Evolutionary conservation across 2,797 vertebrate genomes (phyloP), one percentile per base, ranked within the genome.

Genomic region (Chromis chromis): DNA sequence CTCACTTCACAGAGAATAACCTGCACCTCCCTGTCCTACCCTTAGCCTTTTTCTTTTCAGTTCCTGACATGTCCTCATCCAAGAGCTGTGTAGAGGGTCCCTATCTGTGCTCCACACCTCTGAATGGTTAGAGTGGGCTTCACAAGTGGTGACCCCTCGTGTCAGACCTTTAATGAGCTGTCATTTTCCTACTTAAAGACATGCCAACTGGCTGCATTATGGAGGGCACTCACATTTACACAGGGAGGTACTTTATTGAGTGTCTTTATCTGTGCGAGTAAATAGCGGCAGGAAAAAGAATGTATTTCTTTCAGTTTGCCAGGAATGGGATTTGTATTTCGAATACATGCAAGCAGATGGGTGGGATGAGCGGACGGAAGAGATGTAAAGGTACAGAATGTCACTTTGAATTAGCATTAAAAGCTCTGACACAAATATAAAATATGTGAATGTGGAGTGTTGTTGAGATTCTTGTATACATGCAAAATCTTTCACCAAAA

Each of bases 131-230:
- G 44, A 87, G 80, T 75, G 78, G 81, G 77, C 80, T 84, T 89
- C 46, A 76, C 64, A 83, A 86, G 86, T 76, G 85, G 61, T 48
- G 76, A 90, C 82, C 82, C 79, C 64, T 89, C 79, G 78, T 65
- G 71, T 88, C 80, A 84, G 78, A 83, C 88, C 75, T 81, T 84
- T 93, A 93, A 94, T 93, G 86, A 93, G 91, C 87, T 91, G 88
- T 88, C 87, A 91, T 79, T 84, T 86, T 74, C 28, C 56, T 71
- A 56, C 65, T 77, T 82, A 61, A 84, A 83, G 74, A 79, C 84
- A 86, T 84, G 81, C 71, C 87, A 86, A 89, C 85, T 83, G 77
- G 70, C 46, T 39, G 56, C 67, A 89, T 88, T 84, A 90, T 86
- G 76, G 71, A 89, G 76, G 66, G 52, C 0, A 14, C 68, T 82